phyloP scores from a whole-genome alignment of 2,113 vertebrate species.

The Cynopterus brachyotis region DNA sequence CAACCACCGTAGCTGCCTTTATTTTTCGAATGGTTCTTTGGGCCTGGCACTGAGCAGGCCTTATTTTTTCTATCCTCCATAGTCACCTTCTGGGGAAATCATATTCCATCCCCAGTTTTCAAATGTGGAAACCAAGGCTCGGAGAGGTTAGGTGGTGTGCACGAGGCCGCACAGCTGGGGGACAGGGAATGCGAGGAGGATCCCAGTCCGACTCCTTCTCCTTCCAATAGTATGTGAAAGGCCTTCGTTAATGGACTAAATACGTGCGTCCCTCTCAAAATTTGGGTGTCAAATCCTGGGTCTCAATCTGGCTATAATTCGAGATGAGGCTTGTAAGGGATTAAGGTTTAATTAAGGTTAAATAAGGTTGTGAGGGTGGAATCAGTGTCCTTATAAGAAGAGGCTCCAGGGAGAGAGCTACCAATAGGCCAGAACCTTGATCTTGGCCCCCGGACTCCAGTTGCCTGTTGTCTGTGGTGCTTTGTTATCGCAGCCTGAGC shows the following conservation, averaged over 20 bases:
- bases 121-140: background rate
- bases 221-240: rapidly evolving
- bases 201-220: rapidly evolving
- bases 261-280: background rate
- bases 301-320: background rate
- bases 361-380: background rate
- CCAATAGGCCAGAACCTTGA: background rate
- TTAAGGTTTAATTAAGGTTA: background rate
- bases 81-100: background rate
- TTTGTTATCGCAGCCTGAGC: background rate
- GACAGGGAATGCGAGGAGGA: rapidly evolving
- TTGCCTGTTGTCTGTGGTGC: rapidly evolving
- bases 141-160: background rate
- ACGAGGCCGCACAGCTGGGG: background rate
- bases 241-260: background rate
- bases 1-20: background rate
- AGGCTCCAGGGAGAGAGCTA: background rate
- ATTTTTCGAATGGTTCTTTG: rapidly evolving
- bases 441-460: background rate
- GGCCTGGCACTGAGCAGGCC: rapidly evolving
- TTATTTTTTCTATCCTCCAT: too few species aligned
- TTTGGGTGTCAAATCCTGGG: background rate
- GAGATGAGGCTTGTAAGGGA: background rate
- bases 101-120: background rate
- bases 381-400: background rate